phyloP scores from a whole-genome alignment of 2,888 invertebrate species.

The Tetragonisca angustula region DNA sequence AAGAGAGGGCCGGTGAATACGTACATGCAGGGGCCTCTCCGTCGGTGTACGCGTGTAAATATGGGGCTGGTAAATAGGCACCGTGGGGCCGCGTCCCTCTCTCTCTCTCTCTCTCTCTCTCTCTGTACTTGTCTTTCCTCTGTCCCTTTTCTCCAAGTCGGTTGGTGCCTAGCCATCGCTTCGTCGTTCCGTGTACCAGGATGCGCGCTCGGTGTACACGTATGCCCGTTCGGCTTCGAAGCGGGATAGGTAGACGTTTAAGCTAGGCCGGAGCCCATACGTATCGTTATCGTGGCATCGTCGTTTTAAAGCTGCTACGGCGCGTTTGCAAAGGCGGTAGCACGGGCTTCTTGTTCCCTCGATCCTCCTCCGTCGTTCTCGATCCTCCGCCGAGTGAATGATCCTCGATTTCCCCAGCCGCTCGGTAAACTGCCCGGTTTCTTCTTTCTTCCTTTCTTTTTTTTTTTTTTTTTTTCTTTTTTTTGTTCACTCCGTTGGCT shows the following conservation, averaged over 20 bases:
- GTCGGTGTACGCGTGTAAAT: conserved; percentile 67
- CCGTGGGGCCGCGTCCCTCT: conserved; percentile 16
- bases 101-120: conserved; percentile 12
- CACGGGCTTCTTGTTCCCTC: background rate
- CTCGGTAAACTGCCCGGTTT: background rate
- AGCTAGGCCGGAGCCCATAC: conserved; percentile 58
- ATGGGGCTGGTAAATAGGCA: conserved; percentile 72
- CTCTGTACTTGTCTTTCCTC: no score
- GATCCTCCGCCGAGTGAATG: background rate
- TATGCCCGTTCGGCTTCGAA: conserved; percentile 1
- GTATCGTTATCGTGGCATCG: conserved; percentile 72
- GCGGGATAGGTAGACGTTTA: conserved; percentile 44
- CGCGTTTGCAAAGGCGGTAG: conserved; percentile 48
- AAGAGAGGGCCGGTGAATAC: conserved; percentile 69
- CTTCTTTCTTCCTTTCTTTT: no score
- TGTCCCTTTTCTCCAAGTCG: conserved; percentile 3
- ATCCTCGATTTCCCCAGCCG: background rate
- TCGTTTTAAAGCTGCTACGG: conserved; percentile 52
- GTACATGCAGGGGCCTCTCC: conserved; percentile 28
- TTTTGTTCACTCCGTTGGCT: no score
- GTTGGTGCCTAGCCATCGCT: conserved; percentile 24
- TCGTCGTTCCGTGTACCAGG: conserved; percentile 50
- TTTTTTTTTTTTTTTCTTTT: no score
- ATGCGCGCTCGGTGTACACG: conserved; percentile 49
- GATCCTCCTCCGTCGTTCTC: background rate